Evolutionary conservation across 2,797 vertebrate genomes (phyloP).

Genomic region (Myiothlypis coronata): DNA sequence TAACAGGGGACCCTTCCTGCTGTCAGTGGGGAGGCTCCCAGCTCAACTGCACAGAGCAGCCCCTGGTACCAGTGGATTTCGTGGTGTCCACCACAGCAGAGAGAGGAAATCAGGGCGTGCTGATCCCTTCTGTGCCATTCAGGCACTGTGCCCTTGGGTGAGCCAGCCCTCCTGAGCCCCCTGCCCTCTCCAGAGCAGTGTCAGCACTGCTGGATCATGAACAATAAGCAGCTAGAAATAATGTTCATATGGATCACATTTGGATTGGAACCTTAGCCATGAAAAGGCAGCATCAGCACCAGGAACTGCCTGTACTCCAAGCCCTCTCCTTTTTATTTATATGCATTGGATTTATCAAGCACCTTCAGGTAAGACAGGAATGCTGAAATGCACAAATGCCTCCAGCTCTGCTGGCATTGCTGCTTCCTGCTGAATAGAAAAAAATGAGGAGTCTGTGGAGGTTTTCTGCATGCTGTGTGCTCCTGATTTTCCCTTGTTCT

Average conservation of each 20-base stretch:
- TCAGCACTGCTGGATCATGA: background rate
- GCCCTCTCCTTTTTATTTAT: constrained; percentile 9
- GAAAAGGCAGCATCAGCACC: background rate
- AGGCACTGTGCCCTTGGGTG: background rate
- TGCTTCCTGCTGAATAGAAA: constrained; percentile 8
- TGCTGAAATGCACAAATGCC: constrained; percentile 36
- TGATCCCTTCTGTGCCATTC: background rate
- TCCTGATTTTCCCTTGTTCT: background rate
- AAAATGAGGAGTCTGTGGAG: background rate
- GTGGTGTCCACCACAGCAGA: background rate
- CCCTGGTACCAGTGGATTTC: background rate
- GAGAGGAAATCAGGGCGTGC: background rate
- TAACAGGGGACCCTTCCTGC: background rate
- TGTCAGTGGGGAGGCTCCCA: background rate
- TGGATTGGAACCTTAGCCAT: background rate
- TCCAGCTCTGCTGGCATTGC: background rate
- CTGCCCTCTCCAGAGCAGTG: background rate
- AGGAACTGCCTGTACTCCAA: background rate
- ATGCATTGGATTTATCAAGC: background rate
- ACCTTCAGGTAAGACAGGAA: constrained; percentile 21
- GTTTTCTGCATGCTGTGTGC: background rate
- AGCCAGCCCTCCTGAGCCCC: background rate
- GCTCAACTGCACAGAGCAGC: background rate
- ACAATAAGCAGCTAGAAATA: background rate
- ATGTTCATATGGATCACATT: background rate